Base-by-base conservation (phyloP, 2,113 vertebrate species). In the Nettapus auritus region DNA sequence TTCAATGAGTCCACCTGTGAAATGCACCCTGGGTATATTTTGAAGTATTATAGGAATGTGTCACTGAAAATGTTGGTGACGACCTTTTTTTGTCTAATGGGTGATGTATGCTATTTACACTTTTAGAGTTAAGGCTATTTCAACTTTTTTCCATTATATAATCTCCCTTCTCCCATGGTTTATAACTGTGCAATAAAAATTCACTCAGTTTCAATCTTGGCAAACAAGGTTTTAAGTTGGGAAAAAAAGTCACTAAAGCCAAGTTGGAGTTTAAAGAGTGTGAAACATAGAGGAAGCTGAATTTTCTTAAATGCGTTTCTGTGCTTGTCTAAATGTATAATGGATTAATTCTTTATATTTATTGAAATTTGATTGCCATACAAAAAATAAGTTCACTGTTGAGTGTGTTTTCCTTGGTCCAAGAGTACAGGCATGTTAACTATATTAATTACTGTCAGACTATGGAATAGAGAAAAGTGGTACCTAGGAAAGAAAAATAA, bases 91-190 rank as follows among this genome's bases (percentile, higher is more conserved):
- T 82, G 31, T 76, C 62, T 89, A 87, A 79, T 82, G 69, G 88
- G 59, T 89, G 77, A 76, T 94, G 70, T 87, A 85, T 77, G 83
- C 73, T 89, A 74, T 94, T 95, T 94, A 53, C 69, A 83, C 78
- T 91, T 81, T 57, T 53, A 57, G 68, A 96, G 76, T 67, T 73
- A 93, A 86, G 53, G 48, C n/a, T 86, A 92, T 93, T 93, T 92
- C 90, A 91, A 82, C 19, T 59, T 97, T 94, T 95, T 97, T 97
- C 96, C 94, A 97, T 95, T 91, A 92, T 96, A 93, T 95, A 96
- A 95, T 92, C 15, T 79, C 88, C 67, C 48, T 40, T 7, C 59
- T 57, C 40, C 84, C 87, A 69, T 64, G 77, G 60, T 80, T 96
- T 97, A 44, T 94, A 91, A 78, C 62, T 28, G 23, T n/a, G 81